Conservation (phyloP, 23 tunicate genomes). For the Trididemnum miniatum region DNA sequence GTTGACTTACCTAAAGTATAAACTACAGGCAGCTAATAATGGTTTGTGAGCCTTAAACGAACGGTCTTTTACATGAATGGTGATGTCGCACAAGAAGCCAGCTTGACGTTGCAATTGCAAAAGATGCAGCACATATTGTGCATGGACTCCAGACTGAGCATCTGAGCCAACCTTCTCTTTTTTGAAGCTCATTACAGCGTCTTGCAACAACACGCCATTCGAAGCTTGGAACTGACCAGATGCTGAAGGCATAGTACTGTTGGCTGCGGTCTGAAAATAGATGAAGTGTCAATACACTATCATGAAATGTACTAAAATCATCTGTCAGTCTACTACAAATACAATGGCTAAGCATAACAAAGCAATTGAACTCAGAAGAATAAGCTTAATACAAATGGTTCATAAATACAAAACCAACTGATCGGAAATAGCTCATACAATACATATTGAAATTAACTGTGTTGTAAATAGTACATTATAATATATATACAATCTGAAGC, state of each 20-base stretch:
- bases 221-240: neutral
- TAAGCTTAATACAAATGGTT: too few relatives aligned
- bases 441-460: too few relatives aligned
- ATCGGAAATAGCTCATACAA: too few relatives aligned
- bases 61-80: constrained; percentile 63
- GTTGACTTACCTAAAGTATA: constrained; percentile 78
- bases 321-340: too few relatives aligned
- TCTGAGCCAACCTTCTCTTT: constrained; percentile 10
- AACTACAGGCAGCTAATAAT: constrained; percentile 80
- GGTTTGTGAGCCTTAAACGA: constrained; percentile 90
- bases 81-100: constrained; percentile 86
- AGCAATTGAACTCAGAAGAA: too few relatives aligned
- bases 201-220: neutral
- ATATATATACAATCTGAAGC: too few relatives aligned
- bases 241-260: neutral
- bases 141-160: constrained; percentile 65
- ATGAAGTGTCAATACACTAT: too few relatives aligned
- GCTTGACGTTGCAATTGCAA: constrained; percentile 76
- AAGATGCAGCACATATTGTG: constrained; percentile 84
- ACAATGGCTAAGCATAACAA: too few relatives aligned
- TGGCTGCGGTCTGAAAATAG: neutral
- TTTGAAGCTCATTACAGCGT: neutral
- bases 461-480: too few relatives aligned
- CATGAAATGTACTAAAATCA: too few relatives aligned
- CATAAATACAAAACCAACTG: too few relatives aligned